These are phyloP conservation scores for Dunckerocampus dactyliophorus DNA, from an alignment of 2,113 vertebrate species.

Conservation along the genomic window DNA sequence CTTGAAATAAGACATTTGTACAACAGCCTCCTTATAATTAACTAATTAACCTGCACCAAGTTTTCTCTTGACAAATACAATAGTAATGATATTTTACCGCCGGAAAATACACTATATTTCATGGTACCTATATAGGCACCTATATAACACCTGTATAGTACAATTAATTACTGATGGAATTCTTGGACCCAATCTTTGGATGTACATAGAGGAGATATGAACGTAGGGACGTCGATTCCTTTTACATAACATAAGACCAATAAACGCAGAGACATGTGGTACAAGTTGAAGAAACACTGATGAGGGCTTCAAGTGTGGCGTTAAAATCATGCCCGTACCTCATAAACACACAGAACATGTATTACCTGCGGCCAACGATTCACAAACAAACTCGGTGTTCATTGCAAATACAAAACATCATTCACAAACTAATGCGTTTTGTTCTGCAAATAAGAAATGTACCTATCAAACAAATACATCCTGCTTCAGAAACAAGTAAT, in stretches of 20 bases:
- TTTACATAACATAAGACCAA: constrained; percentile 28
- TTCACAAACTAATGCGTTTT: too few species aligned
- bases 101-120: not conserved
- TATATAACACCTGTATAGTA: too few species aligned
- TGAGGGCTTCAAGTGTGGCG: too few species aligned
- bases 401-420: too few species aligned
- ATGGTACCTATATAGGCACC: too few species aligned
- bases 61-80: constrained; percentile 11
- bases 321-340: too few species aligned
- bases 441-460: too few species aligned
- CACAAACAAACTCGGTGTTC: too few species aligned
- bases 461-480: too few species aligned
- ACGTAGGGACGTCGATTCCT: constrained; percentile 4
- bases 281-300: constrained; percentile 1
- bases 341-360: too few species aligned
- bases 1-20: constrained; percentile 32
- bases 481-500: too few species aligned
- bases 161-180: not conserved
- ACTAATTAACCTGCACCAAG: not conserved
- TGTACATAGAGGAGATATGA: not conserved
- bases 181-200: not conserved
- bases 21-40: constrained; percentile 21
- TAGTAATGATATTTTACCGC: not conserved
- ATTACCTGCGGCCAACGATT: too few species aligned
- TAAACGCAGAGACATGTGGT: constrained; percentile 14